Evolutionary conservation across 2,797 vertebrate species (phyloP).

Genomic region (Nothura maculosa): DNA sequence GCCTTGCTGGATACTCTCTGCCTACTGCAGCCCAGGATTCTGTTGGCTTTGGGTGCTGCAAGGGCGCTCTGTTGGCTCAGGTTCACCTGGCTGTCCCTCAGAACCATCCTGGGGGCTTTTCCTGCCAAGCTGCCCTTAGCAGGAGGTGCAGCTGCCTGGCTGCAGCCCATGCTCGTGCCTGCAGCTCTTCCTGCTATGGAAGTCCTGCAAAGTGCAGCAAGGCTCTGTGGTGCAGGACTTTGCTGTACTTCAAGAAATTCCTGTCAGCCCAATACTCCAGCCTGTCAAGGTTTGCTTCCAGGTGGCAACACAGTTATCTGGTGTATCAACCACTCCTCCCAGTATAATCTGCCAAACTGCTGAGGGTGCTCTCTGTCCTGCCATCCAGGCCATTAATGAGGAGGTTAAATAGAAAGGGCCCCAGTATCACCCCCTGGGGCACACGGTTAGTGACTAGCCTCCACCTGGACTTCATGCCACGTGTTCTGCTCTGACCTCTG

Average conservation of each 20-base stretch:
- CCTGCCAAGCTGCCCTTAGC: not conserved
- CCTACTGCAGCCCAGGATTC: not conserved
- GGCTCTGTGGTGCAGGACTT: not conserved
- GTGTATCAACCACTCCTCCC: not conserved
- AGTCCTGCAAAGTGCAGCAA: too few species aligned
- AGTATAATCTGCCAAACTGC: not conserved
- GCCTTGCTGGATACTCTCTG: not conserved
- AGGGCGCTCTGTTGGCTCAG: not conserved
- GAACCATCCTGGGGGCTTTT: not conserved
- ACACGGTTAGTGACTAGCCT: not conserved
- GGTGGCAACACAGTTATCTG: not conserved
- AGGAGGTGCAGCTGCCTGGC: too few species aligned
- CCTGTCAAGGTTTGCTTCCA: not conserved
- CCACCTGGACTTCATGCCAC: not conserved
- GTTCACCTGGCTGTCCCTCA: not conserved
- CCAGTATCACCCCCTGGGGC: not conserved
- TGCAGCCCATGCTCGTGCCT: not conserved
- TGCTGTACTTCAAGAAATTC: not conserved
- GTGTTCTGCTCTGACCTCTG: not conserved
- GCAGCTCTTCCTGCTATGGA: not conserved
- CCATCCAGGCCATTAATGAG: not conserved
- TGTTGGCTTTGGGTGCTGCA: not conserved
- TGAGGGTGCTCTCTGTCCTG: not conserved
- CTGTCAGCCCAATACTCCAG: not conserved
- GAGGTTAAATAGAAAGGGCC: not conserved